Base-by-base conservation (phyloP, 2,113 vertebrate species). In the Myiozetetes cayanensis region DNA sequence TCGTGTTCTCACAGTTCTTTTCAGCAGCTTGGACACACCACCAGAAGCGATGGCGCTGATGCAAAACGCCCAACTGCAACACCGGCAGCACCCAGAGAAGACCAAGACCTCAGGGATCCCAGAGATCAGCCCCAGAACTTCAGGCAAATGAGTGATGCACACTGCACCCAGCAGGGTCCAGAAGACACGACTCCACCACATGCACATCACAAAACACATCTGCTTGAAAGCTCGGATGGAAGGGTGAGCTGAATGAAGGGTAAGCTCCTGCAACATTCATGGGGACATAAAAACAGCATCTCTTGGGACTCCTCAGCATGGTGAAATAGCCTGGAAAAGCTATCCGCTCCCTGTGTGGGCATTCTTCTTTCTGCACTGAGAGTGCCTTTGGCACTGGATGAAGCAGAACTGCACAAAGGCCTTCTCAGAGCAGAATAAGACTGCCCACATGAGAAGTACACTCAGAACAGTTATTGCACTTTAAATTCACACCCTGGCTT, bases 401-500 rank as follows among this genome's bases (percentile, higher is more conserved):
- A 96, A 97, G 96, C 89, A 87, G 81, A 96, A 91, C 91, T 66
- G 87, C 91, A 97, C 93, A 97, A 96, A 97, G 78, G 77, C 91
- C 84, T 71, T 96, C 94, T 82, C 43, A 46, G 87, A 94, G 94
- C 89, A 94, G 81, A 96, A 91, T 65, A 79, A 83, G 87, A 53
- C 66, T 96, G 94, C 74, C 95, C 93, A 91, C 95, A 97, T 75
- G 89, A 96, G 81, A 96, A 96, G 94, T 92, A 61, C 6, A 1
- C 84, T 90, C 15, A 0, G 56, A 94, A 97, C 43, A 94, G 61
- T 80, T 89, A 94, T 92, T 96, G 84, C 96, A 87, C 91, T 96
- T 94, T 25, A 95, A 95, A 91, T 95, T 96, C 91, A 96, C 95
- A 96, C 94, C 85, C 95, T 91, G 85, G 78, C 77, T 95, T 87